Evolutionary conservation across 2,113 vertebrate species (phyloP).

Genomic region (Lampris megalopsis): DNA sequence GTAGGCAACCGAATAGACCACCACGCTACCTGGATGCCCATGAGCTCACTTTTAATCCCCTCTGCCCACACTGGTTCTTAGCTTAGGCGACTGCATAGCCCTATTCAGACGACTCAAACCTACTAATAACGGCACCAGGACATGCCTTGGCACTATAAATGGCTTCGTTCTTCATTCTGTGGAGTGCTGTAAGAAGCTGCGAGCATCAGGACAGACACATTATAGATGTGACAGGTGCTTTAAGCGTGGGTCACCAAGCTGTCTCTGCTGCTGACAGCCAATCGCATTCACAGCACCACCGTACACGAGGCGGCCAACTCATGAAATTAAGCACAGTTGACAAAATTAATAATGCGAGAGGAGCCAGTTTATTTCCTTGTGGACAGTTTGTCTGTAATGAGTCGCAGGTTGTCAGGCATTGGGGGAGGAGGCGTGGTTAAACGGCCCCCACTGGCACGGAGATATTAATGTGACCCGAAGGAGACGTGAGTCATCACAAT

Average conservation of each 20-base stretch:
- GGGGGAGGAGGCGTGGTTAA: conserved; percentile 43
- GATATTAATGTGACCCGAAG: conserved; percentile 67
- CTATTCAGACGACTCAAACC: conserved; percentile 43
- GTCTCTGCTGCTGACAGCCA: conserved; percentile 58
- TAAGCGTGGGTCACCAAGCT: conserved; percentile 68
- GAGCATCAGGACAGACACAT: conserved; percentile 67
- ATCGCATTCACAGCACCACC: conserved; percentile 42
- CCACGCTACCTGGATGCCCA: background rate
- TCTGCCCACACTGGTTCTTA: conserved; percentile 3
- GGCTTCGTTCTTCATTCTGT: conserved; percentile 54
- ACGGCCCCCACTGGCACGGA: conserved; percentile 38
- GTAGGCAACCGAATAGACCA: too few relatives aligned
- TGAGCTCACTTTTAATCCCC: background rate
- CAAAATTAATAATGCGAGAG: conserved; percentile 73
- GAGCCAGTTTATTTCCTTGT: conserved; percentile 64
- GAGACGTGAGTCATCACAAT: conserved; percentile 48
- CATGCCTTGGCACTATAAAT: conserved; percentile 43
- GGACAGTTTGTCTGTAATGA: conserved; percentile 68
- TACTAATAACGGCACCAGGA: conserved; percentile 48
- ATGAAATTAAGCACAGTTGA: conserved; percentile 77
- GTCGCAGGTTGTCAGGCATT: conserved; percentile 54
- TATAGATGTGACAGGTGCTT: conserved; percentile 70
- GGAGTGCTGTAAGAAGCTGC: conserved; percentile 49
- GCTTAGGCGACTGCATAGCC: conserved; percentile 16
- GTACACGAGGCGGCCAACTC: conserved; percentile 23